Conservation (phyloP, 2,797 vertebrate species). For the Aldrovandia affinis region DNA sequence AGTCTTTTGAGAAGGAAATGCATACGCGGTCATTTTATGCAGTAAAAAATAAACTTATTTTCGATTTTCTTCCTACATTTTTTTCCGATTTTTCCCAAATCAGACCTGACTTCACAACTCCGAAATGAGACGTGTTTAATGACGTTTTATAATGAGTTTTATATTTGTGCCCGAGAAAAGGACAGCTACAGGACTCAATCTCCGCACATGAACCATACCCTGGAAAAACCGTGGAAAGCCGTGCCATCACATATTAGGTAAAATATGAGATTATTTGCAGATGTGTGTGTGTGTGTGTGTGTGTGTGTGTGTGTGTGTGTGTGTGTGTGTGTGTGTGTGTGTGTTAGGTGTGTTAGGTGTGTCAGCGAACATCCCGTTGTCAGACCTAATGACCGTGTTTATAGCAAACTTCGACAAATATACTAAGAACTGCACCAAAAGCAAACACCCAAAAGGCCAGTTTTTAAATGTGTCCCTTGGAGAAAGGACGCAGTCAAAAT, state of each 20-base stretch:
- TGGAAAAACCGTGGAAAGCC: background rate
- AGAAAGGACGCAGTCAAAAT: background rate
- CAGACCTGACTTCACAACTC: background rate
- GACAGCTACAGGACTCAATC: background rate
- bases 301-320: background rate
- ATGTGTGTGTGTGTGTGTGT: background rate
- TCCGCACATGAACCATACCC: background rate
- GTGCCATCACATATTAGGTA: conserved; percentile 13
- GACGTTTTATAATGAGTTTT: background rate
- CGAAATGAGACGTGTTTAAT: conserved; percentile 7
- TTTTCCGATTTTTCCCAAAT: background rate
- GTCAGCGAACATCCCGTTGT: conserved; percentile 30
- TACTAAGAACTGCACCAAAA: conserved; percentile 45
- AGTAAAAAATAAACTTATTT: background rate
- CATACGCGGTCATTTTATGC: background rate
- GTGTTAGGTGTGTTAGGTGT: background rate
- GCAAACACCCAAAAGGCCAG: conserved; percentile 29
- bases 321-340: background rate
- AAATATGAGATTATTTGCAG: conserved; percentile 18
- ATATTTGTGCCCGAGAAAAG: conserved; percentile 1
- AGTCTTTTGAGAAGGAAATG: background rate
- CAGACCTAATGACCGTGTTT: conserved; percentile 46
- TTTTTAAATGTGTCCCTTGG: conserved; percentile 20
- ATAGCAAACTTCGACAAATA: conserved; percentile 50
- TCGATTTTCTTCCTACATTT: background rate